Conservation (phyloP, 1,140 invertebrate species). For the Drosophila sechellia region DNA sequence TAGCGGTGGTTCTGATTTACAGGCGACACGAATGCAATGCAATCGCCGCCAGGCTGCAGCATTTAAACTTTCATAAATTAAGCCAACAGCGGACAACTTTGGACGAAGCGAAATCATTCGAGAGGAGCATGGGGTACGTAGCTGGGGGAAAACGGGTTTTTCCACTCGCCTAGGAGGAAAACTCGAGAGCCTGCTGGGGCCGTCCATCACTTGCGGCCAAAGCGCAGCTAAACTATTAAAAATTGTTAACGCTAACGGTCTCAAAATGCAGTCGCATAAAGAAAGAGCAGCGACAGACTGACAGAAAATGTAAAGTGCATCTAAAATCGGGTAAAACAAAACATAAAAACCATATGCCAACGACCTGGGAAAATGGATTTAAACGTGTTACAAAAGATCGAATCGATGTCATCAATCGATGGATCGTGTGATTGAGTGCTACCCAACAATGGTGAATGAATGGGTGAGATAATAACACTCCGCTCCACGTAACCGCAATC, state of each 20-base stretch:
- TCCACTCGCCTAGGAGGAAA: conserved; percentile 24
- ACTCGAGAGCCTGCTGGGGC: conserved; percentile 21
- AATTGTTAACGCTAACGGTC: conserved; percentile 73
- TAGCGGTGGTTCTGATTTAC: conserved; percentile 79
- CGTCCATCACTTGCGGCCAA: conserved; percentile 62
- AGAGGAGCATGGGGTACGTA: not conserved
- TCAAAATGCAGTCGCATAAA: conserved; percentile 68
- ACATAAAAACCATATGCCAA: conserved; percentile 48
- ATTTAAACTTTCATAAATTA: conserved; percentile 82
- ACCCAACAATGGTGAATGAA: conserved; percentile 46
- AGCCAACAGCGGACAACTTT: conserved; percentile 42
- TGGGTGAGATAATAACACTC: conserved; percentile 15
- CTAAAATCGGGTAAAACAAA: conserved; percentile 52
- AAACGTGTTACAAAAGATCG: conserved; percentile 19
- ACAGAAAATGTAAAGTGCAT: conserved; percentile 39
- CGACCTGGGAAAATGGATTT: conserved; percentile 34
- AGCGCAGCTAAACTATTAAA: conserved; percentile 57
- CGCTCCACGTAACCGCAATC: conserved; percentile 4
- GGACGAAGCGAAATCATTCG: conserved; percentile 58
- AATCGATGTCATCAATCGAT: conserved; percentile 16
- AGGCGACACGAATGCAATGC: conserved; percentile 66
- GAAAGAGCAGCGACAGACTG: conserved; percentile 24
- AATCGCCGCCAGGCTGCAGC: conserved; percentile 54
- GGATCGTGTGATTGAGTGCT: conserved; percentile 17
- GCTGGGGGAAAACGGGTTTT: conserved; percentile 64